A percentile compares a stretch with the other conserved stretches of the same genome.
These are phyloP conservation scores for Apodemia duryi DNA, from an alignment of 2,888 invertebrate species.

Conservation along the genomic window DNA sequence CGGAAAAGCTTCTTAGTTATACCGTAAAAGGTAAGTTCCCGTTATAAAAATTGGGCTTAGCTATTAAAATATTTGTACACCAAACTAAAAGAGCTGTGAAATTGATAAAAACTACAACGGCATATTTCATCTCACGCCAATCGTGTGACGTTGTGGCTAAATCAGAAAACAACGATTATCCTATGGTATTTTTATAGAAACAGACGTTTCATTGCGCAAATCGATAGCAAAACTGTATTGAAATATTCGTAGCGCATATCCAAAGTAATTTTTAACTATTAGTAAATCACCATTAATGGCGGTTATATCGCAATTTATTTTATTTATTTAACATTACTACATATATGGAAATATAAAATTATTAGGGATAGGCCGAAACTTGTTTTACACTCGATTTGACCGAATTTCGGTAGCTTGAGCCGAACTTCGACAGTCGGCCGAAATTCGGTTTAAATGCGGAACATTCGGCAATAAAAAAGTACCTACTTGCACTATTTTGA, in stretches of 20 bases:
- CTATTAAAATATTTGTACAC: conserved; percentile 13
- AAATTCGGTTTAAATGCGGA: no score
- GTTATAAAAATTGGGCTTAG: conserved; percentile 11
- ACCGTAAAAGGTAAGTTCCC: conserved; percentile 6
- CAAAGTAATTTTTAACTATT: no score
- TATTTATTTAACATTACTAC: no score
- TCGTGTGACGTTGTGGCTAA: background rate
- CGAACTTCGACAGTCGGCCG: no score
- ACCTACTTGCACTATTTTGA: no score
- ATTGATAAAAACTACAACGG: conserved; percentile 7
- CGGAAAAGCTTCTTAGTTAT: conserved; percentile 2
- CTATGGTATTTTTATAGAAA: conserved; percentile 1
- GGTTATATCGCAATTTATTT: background rate
- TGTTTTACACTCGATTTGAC: no score
- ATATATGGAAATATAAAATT: no score
- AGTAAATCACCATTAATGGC: background rate
- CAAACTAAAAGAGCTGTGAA: conserved; percentile 14
- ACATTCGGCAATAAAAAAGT: no score
- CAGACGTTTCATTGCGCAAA: background rate
- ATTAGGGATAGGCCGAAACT: no score
- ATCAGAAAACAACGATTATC: background rate
- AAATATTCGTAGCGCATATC: background rate
- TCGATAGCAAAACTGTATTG: background rate
- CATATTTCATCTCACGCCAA: conserved; percentile 3
- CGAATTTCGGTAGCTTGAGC: no score